Percentiles rank a stretch among this genome's conserved stretches.
These are phyloP conservation scores for Dusona sp. DNA, from an alignment of 2,888 invertebrate genomes.

Conservation along the genomic window DNA sequence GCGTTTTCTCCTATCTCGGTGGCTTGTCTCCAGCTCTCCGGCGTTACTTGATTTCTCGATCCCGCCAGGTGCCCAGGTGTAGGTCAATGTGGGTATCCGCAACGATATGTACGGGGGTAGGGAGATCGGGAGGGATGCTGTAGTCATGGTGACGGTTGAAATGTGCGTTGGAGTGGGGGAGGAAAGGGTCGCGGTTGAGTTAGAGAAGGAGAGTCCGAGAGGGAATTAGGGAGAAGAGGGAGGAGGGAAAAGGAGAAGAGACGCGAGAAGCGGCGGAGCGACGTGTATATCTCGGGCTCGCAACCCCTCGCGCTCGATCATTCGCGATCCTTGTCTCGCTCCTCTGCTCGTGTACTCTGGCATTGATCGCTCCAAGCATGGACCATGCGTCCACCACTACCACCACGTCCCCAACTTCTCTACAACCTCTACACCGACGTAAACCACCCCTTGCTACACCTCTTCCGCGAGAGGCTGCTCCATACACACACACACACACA, in stretches of 20 bases:
- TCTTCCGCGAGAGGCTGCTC: background rate
- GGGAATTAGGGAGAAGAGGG: background rate
- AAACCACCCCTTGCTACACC: background rate
- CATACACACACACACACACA: background rate
- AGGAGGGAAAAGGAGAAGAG: constrained; percentile 65
- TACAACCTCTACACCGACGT: constrained; percentile 13
- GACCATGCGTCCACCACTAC: constrained; percentile 75
- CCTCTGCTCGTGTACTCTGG: constrained; percentile 66
- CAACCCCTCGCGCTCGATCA: constrained; percentile 50
- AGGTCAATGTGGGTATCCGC: constrained; percentile 66
- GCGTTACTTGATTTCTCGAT: constrained; percentile 66
- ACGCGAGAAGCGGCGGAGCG: constrained; percentile 42
- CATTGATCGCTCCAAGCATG: constrained; percentile 83
- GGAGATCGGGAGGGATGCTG: constrained; percentile 79
- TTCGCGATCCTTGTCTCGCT: constrained; percentile 52
- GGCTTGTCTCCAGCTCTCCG: constrained; percentile 49
- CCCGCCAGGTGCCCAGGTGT: constrained; percentile 75
- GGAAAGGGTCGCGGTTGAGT: constrained; percentile 26
- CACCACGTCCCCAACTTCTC: constrained; percentile 36
- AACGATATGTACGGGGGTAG: constrained; percentile 72
- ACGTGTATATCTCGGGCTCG: constrained; percentile 32
- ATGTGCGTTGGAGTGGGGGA: constrained; percentile 73
- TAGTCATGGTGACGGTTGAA: constrained; percentile 79
- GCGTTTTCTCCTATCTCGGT: constrained; percentile 39
- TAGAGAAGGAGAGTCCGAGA: constrained; percentile 10